A percentile compares a stretch with the other conserved stretches of the same genome.
phyloP scores from a whole-genome alignment of 2,113 vertebrate genomes.

The Nestor notabilis region DNA sequence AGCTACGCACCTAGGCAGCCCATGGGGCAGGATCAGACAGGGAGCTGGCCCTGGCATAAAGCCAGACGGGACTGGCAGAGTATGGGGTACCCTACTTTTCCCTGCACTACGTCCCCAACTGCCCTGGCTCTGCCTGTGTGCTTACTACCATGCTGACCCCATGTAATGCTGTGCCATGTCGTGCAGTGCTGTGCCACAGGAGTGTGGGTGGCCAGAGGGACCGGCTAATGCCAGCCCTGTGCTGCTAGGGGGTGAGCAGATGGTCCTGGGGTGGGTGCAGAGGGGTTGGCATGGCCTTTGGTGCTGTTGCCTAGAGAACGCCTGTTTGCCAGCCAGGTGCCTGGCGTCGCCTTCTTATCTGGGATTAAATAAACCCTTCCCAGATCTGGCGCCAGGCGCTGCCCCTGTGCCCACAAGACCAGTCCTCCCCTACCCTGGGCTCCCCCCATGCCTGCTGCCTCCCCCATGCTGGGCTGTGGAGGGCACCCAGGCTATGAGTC shows the following conservation, averaged over 20 bases:
- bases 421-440: rapidly evolving
- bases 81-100: background rate
- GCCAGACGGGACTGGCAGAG: rapidly evolving
- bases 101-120: background rate
- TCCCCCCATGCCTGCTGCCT: background rate
- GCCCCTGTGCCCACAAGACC: background rate
- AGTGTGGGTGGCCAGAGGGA: background rate
- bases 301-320: background rate
- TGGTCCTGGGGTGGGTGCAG: background rate
- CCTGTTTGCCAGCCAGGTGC: background rate
- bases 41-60: background rate
- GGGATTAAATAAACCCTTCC: constrained; percentile 32
- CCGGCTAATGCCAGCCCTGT: background rate
- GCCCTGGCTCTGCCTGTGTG: background rate
- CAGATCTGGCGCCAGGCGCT: background rate
- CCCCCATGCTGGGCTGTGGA: background rate
- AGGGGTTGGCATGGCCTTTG: background rate
- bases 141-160: background rate
- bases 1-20: rapidly evolving
- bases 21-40: background rate
- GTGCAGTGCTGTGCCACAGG: background rate
- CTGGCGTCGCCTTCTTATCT: background rate
- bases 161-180: background rate
- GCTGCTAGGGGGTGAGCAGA: background rate
- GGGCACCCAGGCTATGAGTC: background rate